Evolutionary conservation across 92 coral and sea anemone genomes (phyloP).

Genomic region (Scolanthus callimorphus): DNA sequence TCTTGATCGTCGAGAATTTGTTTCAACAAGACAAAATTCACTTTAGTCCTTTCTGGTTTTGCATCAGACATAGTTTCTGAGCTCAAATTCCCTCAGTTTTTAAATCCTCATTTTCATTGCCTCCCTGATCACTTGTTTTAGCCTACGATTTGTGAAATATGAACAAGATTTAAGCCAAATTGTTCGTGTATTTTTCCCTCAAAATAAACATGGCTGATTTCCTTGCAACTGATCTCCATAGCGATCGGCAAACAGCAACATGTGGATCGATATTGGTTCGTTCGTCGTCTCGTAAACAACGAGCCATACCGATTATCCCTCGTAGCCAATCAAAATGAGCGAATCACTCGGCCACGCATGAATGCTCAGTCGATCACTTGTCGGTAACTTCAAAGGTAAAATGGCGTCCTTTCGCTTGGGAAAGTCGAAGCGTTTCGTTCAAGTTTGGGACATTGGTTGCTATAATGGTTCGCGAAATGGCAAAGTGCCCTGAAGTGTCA

Average conservation of each 20-base stretch:
- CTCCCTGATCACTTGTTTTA: conserved; percentile 1
- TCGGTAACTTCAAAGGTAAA: conserved; percentile 2
- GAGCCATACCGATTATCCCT: too few species aligned
- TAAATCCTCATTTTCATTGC: background rate
- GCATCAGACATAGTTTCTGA: conserved; percentile 43
- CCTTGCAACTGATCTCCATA: conserved; percentile 14
- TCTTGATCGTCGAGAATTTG: conserved; percentile 78
- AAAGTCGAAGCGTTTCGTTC: conserved; percentile 10
- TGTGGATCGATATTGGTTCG: too few species aligned
- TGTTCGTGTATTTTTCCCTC: background rate
- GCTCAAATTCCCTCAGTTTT: too few species aligned
- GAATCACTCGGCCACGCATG: too few species aligned
- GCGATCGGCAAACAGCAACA: conserved; percentile 10
- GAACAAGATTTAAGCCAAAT: background rate
- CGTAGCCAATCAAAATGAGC: too few species aligned
- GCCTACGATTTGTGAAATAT: background rate
- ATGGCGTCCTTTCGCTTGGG: conserved; percentile 4
- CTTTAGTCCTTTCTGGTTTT: conserved; percentile 28
- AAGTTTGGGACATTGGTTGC: too few species aligned
- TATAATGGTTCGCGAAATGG: conserved; percentile 37
- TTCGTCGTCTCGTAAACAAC: too few species aligned
- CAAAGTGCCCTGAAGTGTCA: conserved; percentile 29
- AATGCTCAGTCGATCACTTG: background rate
- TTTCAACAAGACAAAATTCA: conserved; percentile 64
- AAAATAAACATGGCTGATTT: background rate